Percentiles rank a stretch among this genome's conserved stretches.
Conservation (phyloP, 2,888 invertebrate genomes). For the Argyra leucocephala region DNA sequence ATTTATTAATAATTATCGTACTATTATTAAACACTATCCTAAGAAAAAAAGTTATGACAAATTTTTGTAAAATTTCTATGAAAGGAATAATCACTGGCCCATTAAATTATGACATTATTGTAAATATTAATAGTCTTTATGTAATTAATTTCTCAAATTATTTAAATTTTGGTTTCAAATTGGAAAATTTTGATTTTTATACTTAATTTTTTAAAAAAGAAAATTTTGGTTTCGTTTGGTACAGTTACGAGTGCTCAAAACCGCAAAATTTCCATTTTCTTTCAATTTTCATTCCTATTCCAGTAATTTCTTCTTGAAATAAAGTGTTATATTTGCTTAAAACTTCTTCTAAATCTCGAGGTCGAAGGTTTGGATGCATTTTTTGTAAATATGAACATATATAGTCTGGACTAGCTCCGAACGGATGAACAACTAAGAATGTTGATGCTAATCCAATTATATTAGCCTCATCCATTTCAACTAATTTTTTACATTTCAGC, state of each 20-base stretch:
- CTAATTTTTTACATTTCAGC: neutral
- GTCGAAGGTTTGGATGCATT: constrained; percentile 57
- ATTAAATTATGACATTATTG: neutral
- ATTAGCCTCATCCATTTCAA: constrained; percentile 51
- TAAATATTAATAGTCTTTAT: neutral
- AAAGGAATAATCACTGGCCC: neutral
- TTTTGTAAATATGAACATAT: constrained; percentile 85
- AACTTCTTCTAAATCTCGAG: constrained; percentile 66
- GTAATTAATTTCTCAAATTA: neutral
- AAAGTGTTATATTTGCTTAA: constrained; percentile 69
- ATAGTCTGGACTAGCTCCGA: constrained; percentile 82
- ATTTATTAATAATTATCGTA: neutral
- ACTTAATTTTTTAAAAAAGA: too few relatives aligned
- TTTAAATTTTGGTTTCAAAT: neutral
- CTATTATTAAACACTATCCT: neutral
- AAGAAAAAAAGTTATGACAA: neutral
- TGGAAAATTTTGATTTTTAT: too few relatives aligned
- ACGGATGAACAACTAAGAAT: constrained; percentile 80
- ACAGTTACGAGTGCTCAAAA: constrained; percentile 24
- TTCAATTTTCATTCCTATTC: constrained; percentile 78
- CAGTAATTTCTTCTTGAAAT: constrained; percentile 67
- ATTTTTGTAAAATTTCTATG: constrained; percentile 3
- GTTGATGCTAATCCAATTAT: constrained; percentile 80
- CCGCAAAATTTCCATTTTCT: constrained; percentile 77
- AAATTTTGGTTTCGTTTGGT: too few relatives aligned